Evolutionary conservation across 2,888 invertebrate species (phyloP).

Genomic region (Stenodera caucasica): DNA sequence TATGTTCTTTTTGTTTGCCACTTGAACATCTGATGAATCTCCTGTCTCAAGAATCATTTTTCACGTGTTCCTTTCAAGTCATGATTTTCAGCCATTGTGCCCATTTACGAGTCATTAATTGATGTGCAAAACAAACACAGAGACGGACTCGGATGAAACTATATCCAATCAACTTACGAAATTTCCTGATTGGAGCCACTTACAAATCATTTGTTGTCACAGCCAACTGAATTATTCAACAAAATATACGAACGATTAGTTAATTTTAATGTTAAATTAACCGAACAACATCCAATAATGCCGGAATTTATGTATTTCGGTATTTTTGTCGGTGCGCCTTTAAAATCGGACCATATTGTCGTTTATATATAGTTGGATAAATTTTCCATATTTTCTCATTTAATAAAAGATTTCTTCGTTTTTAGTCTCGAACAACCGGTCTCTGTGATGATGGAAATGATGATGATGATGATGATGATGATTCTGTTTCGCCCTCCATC

Average conservation of each 20-base stretch:
- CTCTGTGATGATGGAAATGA: background rate
- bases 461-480: background rate
- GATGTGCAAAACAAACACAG: background rate
- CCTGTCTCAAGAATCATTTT: constrained; percentile 18
- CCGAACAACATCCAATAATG: constrained; percentile 10
- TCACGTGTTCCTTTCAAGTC: background rate
- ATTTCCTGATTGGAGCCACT: too few relatives aligned
- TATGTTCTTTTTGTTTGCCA: constrained; percentile 20
- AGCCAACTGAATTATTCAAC: too few relatives aligned
- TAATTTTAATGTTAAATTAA: background rate
- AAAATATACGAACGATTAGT: background rate
- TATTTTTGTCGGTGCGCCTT: constrained; percentile 44
- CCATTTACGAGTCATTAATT: background rate
- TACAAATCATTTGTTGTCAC: too few relatives aligned
- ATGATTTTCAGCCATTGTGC: background rate
- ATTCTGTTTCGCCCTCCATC: background rate
- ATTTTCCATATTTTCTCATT: constrained; percentile 1
- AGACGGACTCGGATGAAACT: too few relatives aligned
- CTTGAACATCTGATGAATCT: constrained; percentile 13
- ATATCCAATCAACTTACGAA: too few relatives aligned
- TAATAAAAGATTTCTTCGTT: background rate
- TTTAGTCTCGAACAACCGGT: background rate
- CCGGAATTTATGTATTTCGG: constrained; percentile 45
- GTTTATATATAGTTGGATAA: too few relatives aligned
- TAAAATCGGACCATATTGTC: constrained; percentile 22